phyloP scores from a whole-genome alignment of 2,113 vertebrate genomes.

The Ochotona princeps region DNA sequence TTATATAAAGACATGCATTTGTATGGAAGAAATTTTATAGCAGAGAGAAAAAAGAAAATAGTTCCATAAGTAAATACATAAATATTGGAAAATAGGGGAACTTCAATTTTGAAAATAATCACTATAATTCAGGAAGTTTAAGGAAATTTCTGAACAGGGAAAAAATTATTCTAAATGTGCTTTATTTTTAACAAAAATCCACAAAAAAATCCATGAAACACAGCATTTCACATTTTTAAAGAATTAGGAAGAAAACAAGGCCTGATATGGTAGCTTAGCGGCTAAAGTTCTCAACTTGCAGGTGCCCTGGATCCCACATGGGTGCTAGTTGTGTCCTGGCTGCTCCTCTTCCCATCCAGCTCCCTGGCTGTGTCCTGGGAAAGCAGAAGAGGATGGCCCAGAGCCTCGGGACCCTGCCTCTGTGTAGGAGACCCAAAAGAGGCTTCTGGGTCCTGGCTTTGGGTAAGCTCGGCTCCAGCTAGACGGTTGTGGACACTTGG shows the following conservation, averaged over 20 bases:
- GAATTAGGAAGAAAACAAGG: background rate
- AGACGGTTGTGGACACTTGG: too few relatives aligned
- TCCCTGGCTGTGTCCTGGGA: too few relatives aligned
- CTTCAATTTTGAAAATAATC: slow-evolving; percentile 8
- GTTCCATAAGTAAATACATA: background rate
- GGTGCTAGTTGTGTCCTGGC: too few relatives aligned
- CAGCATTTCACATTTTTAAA: background rate
- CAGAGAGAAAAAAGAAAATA: background rate
- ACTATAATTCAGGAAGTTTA: background rate
- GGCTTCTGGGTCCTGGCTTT: too few relatives aligned
- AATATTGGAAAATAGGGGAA: background rate
- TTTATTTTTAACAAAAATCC: slow-evolving; percentile 58
- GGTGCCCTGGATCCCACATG: too few relatives aligned
- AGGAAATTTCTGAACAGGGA: background rate
- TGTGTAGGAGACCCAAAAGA: too few relatives aligned
- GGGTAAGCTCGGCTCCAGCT: too few relatives aligned
- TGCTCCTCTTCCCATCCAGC: too few relatives aligned
- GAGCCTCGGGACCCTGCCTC: too few relatives aligned
- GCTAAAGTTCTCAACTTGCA: too few relatives aligned
- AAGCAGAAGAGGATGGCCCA: too few relatives aligned
- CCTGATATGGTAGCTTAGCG: too few relatives aligned
- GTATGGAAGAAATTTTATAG: background rate
- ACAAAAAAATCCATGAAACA: slow-evolving; percentile 47
- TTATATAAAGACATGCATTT: background rate
- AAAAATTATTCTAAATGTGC: slow-evolving; percentile 34